These are phyloP conservation scores for Thunnus maccoyii DNA, from an alignment of 2,113 vertebrate species.

Conservation along the genomic window DNA sequence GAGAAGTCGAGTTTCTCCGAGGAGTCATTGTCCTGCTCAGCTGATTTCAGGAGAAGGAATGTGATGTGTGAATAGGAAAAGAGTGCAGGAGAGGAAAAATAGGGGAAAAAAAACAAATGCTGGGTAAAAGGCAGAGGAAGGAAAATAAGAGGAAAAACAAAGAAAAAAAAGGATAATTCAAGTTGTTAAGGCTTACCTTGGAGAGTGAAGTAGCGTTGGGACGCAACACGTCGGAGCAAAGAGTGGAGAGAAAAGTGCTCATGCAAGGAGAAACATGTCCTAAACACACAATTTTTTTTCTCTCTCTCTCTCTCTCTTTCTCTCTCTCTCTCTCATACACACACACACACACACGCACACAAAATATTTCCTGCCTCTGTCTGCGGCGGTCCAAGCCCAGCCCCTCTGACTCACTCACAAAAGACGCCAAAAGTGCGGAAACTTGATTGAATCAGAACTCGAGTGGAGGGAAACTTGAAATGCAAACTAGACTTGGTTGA, in stretches of 20 bases:
- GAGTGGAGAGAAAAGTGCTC: slow-evolving; percentile 23
- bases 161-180: background rate
- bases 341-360: slow-evolving; percentile 30
- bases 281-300: slow-evolving; percentile 33
- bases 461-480: background rate
- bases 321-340: background rate
- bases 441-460: slow-evolving; percentile 28
- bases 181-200: slow-evolving; percentile 68
- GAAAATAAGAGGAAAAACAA: background rate
- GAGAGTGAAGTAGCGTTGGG: background rate
- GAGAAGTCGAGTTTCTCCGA: background rate
- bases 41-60: slow-evolving; percentile 55
- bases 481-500: background rate
- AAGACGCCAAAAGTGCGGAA: slow-evolving; percentile 13
- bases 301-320: slow-evolving; percentile 3
- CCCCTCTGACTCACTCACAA: slow-evolving; percentile 59
- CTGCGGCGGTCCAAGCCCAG: slow-evolving; percentile 39
- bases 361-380: slow-evolving; percentile 68
- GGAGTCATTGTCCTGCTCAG: slow-evolving; percentile 18
- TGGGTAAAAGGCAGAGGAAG: background rate
- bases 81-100: background rate
- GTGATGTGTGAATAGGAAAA: slow-evolving; percentile 36
- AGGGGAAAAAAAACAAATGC: background rate
- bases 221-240: slow-evolving; percentile 39
- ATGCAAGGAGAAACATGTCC: slow-evolving; percentile 30